These are phyloP conservation scores for Pseudochromis fuscus DNA, from an alignment of 2,797 vertebrate species.

Conservation along the genomic window DNA sequence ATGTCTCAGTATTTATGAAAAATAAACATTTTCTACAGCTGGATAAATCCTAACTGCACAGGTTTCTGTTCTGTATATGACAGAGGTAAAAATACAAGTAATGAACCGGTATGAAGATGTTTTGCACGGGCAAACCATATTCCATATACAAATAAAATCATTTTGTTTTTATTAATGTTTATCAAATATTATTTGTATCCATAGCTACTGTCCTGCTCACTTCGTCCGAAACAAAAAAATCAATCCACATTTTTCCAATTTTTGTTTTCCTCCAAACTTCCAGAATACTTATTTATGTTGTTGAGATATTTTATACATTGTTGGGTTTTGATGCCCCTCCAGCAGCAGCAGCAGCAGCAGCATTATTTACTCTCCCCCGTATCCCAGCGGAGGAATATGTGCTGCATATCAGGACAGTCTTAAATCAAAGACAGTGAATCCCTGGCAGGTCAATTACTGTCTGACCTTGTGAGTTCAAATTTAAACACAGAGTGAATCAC, in stretches of 20 bases:
- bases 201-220: not conserved
- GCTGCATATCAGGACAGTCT: conserved; percentile 29
- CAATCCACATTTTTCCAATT: not conserved
- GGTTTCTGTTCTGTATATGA: no score
- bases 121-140: no score
- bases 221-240: not conserved
- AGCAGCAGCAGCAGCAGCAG: conserved; percentile 2
- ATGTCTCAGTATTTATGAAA: no score
- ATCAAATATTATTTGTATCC: no score
- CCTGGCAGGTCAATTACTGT: conserved; percentile 70
- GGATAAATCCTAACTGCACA: no score
- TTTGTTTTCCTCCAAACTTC: not conserved
- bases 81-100: no score
- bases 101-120: no score
- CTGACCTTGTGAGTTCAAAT: conserved; percentile 66
- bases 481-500: conserved; percentile 52
- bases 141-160: no score
- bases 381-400: conserved; percentile 25
- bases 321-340: not conserved
- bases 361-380: conserved; percentile 32
- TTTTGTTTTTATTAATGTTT: no score
- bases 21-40: no score
- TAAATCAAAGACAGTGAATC: conserved; percentile 61
- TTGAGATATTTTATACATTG: not conserved
- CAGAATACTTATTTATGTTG: not conserved